Base-by-base conservation (phyloP, 2,113 vertebrate genomes). In the Balaenoptera acutorostrata region DNA sequence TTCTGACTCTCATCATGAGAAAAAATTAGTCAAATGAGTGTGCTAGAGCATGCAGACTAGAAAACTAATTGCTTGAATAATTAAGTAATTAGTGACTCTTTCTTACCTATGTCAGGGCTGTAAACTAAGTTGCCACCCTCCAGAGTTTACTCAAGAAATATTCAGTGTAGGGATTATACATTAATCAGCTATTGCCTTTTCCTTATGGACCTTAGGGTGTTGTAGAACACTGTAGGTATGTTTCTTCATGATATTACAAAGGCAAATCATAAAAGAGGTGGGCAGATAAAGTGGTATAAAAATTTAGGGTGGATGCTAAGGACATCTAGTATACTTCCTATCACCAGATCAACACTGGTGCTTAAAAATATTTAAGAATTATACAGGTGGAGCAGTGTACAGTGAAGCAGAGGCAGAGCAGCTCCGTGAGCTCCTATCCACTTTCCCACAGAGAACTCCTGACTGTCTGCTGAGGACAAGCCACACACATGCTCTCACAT, bases 341-440 rank as follows among this genome's bases (percentile, higher is more conserved):
- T 39, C 61, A 80, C 33, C 46, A 72, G 3, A 29, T 55, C 39
- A 87, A 92, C 7, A 83, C 2, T 72, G 15, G 13, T 68, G 4
- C 18, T 81, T 88, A 84, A 66, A 57, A 63, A 57, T 46, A 57
- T 59, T 69, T 63, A 41, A 80, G 33, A 29, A 77, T 77, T n/a
- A 77, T 77, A 52, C 18, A 77, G 18, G 98, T 98, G 98, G 98
- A 98, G 98, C 98, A 98, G 98, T 85, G 98, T 98, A 98, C 98
- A 98, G 98, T 98, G 98, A 59, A 98, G 98, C 98, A 97, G 84
- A 96, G 97, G 97, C 92, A 97, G 93, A 92, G 91, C 95, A 97
- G 95, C 88, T 97, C 88, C 92, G 88, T 88, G 95, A 97, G 97
- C 97, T 95, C 96, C 96, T 95, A 95, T 97, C 46, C 97, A 98